Conservation (phyloP, 2,888 invertebrate species). For the Eupsilia transversa region DNA sequence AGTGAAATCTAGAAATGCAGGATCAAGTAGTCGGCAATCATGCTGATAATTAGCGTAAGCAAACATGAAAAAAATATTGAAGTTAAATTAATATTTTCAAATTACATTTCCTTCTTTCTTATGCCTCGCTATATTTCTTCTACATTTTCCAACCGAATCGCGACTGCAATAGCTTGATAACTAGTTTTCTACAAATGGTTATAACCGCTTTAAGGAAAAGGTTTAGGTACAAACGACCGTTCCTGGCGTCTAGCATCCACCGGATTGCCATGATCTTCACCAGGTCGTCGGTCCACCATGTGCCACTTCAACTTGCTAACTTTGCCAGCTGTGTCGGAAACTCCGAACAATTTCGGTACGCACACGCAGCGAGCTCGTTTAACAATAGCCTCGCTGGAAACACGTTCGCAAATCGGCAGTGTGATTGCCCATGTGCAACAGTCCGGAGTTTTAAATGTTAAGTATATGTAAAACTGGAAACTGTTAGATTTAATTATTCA, state of each 20-base stretch:
- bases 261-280: neutral
- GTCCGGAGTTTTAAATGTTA: neutral
- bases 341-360: too few relatives aligned
- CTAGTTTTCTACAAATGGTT: conserved; percentile 4
- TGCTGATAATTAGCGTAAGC: neutral
- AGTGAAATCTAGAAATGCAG: neutral
- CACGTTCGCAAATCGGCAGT: too few relatives aligned
- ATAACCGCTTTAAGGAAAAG: neutral
- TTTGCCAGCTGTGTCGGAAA: too few relatives aligned
- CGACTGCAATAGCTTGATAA: conserved; percentile 7
- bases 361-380: too few relatives aligned
- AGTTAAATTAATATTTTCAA: neutral
- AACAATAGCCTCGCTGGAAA: too few relatives aligned
- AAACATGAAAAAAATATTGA: neutral
- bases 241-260: neutral
- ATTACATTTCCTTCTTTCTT: neutral
- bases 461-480: neutral
- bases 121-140: neutral
- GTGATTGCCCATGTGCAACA: too few relatives aligned
- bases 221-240: neutral
- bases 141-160: conserved; percentile 9
- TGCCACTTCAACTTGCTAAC: neutral
- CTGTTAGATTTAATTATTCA: neutral
- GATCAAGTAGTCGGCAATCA: neutral
- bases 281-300: neutral